These are phyloP conservation scores for Dynastes maya DNA, from an alignment of 2,888 invertebrate genomes.

Conservation along the genomic window DNA sequence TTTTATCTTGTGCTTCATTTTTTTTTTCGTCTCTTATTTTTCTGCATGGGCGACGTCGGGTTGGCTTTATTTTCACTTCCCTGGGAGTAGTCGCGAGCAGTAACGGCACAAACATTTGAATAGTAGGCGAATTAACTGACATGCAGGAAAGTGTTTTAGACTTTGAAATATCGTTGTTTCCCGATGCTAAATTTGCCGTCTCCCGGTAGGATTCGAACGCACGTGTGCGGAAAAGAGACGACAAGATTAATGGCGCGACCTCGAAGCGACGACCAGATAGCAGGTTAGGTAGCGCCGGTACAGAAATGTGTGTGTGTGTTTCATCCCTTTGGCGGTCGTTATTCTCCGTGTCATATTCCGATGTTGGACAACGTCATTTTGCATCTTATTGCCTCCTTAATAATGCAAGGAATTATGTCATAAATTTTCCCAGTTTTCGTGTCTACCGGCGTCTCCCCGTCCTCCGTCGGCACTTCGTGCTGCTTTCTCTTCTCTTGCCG, in stretches of 20 bases:
- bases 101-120: conserved; percentile 43
- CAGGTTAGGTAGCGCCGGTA: conserved; percentile 33
- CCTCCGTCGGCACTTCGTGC: not conserved
- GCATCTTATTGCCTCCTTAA: conserved; percentile 62
- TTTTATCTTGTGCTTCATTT: conserved; percentile 1
- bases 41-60: too few relatives aligned
- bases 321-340: conserved; percentile 54
- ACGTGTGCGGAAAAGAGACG: conserved; percentile 64
- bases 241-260: conserved; percentile 64
- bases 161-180: conserved; percentile 67
- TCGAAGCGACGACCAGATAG: conserved; percentile 60
- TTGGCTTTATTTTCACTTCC: conserved; percentile 12
- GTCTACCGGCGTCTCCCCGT: not conserved
- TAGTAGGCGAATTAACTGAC: conserved; percentile 53
- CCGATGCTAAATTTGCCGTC: conserved; percentile 67
- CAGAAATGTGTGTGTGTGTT: conserved; percentile 44
- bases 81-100: conserved; percentile 1
- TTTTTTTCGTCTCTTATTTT: not conserved
- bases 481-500: not conserved
- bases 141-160: conserved; percentile 65
- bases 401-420: conserved; percentile 60
- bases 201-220: conserved; percentile 62
- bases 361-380: conserved; percentile 62
- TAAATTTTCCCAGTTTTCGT: conserved; percentile 53
- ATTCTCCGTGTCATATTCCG: conserved; percentile 61